Base-by-base conservation (phyloP, 1,140 invertebrate species). In the Tyrophagus putrescentiae region DNA sequence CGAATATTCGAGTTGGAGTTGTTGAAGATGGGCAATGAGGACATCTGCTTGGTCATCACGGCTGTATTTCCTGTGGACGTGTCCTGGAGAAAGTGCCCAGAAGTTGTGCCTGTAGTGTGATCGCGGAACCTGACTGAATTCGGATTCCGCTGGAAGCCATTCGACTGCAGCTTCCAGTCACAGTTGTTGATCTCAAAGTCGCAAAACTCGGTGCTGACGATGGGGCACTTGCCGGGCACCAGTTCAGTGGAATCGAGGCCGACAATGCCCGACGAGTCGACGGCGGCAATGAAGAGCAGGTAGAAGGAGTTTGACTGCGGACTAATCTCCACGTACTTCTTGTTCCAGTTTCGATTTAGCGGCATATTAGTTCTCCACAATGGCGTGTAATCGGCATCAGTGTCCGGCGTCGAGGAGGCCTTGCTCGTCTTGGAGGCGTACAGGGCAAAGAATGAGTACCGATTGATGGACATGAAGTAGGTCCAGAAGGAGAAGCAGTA, bases 131-230 rank as follows among this genome's bases (percentile, higher is more conserved):
- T 54, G 52, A 3, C 27, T 48, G 45, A 36, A 54, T 54, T 33
- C n/a, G 13, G 48, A 11, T 21, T 3, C 27, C 52, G 52, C 21
- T 54, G 4, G n/a, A 13, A 31, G n/a, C 31, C 11, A 16, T 34
- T 34, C 32, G 11, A n/a, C 11, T 11, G n/a, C 13, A 2, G 25
- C 21, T 54, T 54, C 52, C 52, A 54, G 2, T 32, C 52, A 13
- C 52, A 54, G n/a, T 29, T 27, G 25, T 54, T 54, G 13, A 54
- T 25, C 39, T 54, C 52, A 54, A 54, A 54, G 25, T 54, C 52
- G 39, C 52, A 54, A 33, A 54, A 54, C 27, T 54, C 52, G n/a
- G 9, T 28, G 2, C 11, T 13, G 2, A 27, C 7, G 3, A 31
- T 2, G 32, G 27, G 3, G 13, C 52, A 54, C 25, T 28, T 54